These are phyloP conservation scores for Artemisiospiza belli DNA, from an alignment of 2,113 vertebrate genomes.

Conservation along the genomic window DNA sequence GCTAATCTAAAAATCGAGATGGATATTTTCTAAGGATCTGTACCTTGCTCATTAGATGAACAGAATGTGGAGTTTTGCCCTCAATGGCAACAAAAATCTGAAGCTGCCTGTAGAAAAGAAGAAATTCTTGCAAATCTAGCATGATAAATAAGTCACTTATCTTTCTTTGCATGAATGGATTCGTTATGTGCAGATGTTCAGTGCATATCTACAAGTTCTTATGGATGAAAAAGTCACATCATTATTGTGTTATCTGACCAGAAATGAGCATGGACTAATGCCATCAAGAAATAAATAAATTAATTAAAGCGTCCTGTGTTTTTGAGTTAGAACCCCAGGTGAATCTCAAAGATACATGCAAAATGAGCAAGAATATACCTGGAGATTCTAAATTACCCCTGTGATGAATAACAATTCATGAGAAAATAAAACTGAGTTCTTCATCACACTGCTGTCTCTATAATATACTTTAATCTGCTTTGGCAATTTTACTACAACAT, in stretches of 20 bases:
- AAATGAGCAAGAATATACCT: slow-evolving; percentile 39
- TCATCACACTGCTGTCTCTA: not conserved
- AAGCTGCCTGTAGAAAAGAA: slow-evolving; percentile 21
- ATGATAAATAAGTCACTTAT: slow-evolving; percentile 39
- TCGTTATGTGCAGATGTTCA: slow-evolving; percentile 77
- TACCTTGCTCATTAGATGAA: not conserved
- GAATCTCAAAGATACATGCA: not conserved
- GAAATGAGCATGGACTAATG: slow-evolving; percentile 57
- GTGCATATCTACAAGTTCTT: slow-evolving; percentile 66
- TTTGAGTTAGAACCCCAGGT: not conserved
- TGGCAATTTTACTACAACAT: slow-evolving; percentile 2
- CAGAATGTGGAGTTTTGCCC: not conserved
- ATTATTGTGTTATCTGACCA: slow-evolving; percentile 66
- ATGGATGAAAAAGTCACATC: slow-evolving; percentile 59
- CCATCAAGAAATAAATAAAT: not conserved
- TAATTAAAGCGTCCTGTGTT: not conserved
- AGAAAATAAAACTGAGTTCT: slow-evolving; percentile 49
- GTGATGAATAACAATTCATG: slow-evolving; percentile 24
- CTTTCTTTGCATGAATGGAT: slow-evolving; percentile 72
- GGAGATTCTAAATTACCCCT: not conserved
- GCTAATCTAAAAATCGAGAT: not conserved
- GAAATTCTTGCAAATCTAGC: slow-evolving; percentile 28
- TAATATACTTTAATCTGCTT: slow-evolving; percentile 35
- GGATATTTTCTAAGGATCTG: not conserved
- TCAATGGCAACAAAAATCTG: not conserved